Evolutionary conservation across 2,113 vertebrate genomes (phyloP).

Genomic region (Xiphophorus couchianus): DNA sequence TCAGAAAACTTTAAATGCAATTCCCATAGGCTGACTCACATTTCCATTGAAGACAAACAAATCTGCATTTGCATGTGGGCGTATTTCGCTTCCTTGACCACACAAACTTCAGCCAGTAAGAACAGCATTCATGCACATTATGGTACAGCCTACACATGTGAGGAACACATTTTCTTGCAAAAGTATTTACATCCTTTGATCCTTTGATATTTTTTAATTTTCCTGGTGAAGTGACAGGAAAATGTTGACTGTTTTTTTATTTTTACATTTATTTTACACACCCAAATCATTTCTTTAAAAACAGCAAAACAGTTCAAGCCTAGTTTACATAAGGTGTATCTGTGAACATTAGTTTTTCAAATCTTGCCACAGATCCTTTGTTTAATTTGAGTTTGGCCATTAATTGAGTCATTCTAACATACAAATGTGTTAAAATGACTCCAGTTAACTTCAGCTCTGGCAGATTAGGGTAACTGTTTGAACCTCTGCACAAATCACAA

Average conservation of each 20-base stretch:
- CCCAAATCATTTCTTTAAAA: not conserved
- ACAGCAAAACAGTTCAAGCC: no score
- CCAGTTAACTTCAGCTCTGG: not conserved
- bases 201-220: not conserved
- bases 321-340: no score
- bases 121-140: not conserved
- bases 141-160: not conserved
- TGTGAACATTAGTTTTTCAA: no score
- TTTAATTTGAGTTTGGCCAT: no score
- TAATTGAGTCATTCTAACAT: not conserved
- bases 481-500: no score
- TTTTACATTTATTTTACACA: not conserved
- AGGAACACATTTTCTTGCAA: not conserved
- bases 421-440: not conserved
- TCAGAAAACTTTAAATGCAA: conserved; percentile 12
- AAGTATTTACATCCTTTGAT: not conserved
- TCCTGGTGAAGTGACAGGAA: not conserved
- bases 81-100: not conserved
- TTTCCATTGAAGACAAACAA: conserved; percentile 2
- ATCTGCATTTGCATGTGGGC: not conserved
- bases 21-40: conserved; percentile 4
- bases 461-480: not conserved
- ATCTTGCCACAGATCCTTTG: no score
- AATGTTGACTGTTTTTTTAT: not conserved
- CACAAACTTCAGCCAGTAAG: not conserved